These are phyloP conservation scores for Lithobates sylvaticus DNA, from an alignment of 2,797 vertebrate genomes.

Conservation along the genomic window DNA sequence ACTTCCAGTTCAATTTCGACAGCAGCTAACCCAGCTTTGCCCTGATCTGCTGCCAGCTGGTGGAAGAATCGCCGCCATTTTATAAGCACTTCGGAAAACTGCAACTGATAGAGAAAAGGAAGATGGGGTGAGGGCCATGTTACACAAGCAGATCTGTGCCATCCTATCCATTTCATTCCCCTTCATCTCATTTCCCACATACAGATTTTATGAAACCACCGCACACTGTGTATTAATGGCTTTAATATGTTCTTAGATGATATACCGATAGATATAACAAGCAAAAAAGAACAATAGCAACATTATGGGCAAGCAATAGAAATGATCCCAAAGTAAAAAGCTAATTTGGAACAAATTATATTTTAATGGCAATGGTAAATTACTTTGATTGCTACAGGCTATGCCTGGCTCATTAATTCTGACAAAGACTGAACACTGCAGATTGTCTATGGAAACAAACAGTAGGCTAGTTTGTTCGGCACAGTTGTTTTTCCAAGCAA, in stretches of 20 bases:
- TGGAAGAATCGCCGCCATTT: slow-evolving; percentile 90
- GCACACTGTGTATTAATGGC: slow-evolving; percentile 35
- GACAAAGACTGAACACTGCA: slow-evolving; percentile 20
- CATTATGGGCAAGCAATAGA: slow-evolving; percentile 36
- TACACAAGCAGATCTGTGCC: slow-evolving; percentile 1
- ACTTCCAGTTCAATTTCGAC: slow-evolving; percentile 87
- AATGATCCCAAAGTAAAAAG: slow-evolving; percentile 33
- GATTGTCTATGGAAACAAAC: slow-evolving; percentile 37
- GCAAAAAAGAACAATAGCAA: slow-evolving; percentile 19
- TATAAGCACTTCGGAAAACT: slow-evolving; percentile 92
- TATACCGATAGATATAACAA: slow-evolving; percentile 6
- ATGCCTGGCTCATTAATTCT: slow-evolving; percentile 39
- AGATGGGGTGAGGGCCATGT: neutral
- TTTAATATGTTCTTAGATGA: slow-evolving; percentile 54
- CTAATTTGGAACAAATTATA: slow-evolving; percentile 50
- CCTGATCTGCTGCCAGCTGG: slow-evolving; percentile 86
- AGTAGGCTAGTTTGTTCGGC: neutral
- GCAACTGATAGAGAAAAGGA: slow-evolving; percentile 76
- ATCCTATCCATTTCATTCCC: slow-evolving; percentile 6
- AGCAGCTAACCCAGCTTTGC: slow-evolving; percentile 80
- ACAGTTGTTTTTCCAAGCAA: slow-evolving; percentile 27
- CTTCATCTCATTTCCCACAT: neutral
- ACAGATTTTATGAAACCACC: neutral
- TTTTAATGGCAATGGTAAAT: slow-evolving; percentile 56
- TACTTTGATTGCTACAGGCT: slow-evolving; percentile 56